Conservation (phyloP, 2,113 vertebrate species). For the Porphyrio hochstetteri region DNA sequence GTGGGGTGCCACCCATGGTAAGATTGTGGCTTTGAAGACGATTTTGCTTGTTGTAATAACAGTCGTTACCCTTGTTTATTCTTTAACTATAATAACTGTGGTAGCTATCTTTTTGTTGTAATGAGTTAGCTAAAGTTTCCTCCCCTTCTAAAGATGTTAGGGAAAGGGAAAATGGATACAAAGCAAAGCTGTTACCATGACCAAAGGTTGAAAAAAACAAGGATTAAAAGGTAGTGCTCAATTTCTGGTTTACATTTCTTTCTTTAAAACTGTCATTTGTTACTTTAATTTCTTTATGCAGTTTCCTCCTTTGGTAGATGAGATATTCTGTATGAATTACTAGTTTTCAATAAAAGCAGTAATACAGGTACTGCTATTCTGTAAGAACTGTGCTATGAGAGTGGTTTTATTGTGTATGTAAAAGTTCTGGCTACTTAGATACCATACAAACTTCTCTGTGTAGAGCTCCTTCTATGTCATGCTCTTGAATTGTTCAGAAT, state of each 20-base stretch:
- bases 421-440: neutral
- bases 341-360: neutral
- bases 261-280: neutral
- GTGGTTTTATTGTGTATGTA: neutral
- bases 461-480: neutral
- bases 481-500: neutral
- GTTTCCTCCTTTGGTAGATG: neutral
- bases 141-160: neutral
- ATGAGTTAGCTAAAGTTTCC: neutral
- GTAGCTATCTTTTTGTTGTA: neutral
- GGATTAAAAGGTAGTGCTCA: neutral
- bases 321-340: neutral
- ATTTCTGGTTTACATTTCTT: neutral
- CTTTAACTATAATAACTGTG: neutral
- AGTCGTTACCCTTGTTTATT: slow-evolving; percentile 3
- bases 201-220: neutral
- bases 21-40: neutral
- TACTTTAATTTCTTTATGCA: neutral
- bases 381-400: fast-evolving
- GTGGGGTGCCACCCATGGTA: neutral
- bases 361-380: neutral
- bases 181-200: neutral
- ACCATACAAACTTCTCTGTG: neutral
- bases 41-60: neutral
- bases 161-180: neutral